phyloP scores from a whole-genome alignment of 92 coral and sea anemone genomes.

The Umimayanthus chanpuru region DNA sequence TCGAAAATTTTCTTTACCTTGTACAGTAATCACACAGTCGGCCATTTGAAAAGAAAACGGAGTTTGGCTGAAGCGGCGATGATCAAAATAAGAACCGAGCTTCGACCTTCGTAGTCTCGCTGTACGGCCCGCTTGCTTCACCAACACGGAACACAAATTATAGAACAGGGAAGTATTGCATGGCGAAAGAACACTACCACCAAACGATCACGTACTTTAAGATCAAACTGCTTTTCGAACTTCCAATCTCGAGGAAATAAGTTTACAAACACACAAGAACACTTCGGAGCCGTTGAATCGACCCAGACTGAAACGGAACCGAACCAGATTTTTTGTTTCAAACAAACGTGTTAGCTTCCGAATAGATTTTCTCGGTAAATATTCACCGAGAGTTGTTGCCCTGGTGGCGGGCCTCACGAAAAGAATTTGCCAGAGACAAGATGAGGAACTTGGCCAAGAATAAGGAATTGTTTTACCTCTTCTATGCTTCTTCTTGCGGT shows the following conservation, averaged over 20 bases:
- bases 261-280: not conserved
- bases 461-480: constrained; percentile 13
- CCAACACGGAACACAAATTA: constrained; percentile 39
- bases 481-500: constrained; percentile 35
- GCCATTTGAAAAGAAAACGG: not conserved
- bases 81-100: constrained; percentile 1
- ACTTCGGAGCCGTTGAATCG: not conserved
- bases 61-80: not conserved
- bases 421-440: constrained; percentile 26
- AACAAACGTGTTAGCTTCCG: constrained; percentile 36
- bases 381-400: constrained; percentile 38
- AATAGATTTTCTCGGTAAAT: constrained; percentile 35
- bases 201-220: not conserved
- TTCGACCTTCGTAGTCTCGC: not conserved
- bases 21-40: not conserved
- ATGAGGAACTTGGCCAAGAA: not conserved
- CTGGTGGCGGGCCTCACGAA: constrained; percentile 11
- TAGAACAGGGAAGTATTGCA: constrained; percentile 46
- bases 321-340: constrained; percentile 16
- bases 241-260: not conserved
- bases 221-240: not conserved
- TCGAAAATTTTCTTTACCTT: constrained; percentile 14
- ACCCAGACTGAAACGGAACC: constrained; percentile 23
- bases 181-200: constrained; percentile 11
- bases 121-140: not conserved